Percentiles rank a stretch among this genome's conserved stretches.
phyloP scores from a whole-genome alignment of 2,797 vertebrate genomes.

The Gephyroberyx darwinii region DNA sequence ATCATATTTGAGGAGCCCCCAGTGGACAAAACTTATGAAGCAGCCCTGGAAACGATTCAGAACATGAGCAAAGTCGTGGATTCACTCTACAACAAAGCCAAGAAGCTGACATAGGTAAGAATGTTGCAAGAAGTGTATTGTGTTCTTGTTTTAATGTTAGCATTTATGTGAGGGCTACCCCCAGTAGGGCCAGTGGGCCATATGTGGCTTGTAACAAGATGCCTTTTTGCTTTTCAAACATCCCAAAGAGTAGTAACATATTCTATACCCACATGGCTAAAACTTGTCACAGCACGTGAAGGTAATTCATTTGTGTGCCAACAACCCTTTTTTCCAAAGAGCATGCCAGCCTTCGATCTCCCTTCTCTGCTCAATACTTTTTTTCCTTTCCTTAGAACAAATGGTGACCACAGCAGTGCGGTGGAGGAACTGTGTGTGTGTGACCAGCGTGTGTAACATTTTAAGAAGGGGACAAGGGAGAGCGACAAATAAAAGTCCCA shows the following conservation, averaged over 20 bases:
- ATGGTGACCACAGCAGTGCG: constrained; percentile 64
- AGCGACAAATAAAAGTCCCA: constrained; percentile 63
- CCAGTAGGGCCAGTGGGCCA: too few species aligned
- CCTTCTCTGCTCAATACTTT: background rate
- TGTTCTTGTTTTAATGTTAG: too few species aligned
- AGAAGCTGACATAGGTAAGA: constrained; percentile 98
- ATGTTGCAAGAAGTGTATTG: too few species aligned
- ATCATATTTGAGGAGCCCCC: constrained; percentile 99
- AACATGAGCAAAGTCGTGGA: constrained; percentile 99
- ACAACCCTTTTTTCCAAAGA: background rate
- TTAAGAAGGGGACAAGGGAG: constrained; percentile 80
- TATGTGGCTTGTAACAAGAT: too few species aligned
- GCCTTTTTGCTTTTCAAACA: too few species aligned
- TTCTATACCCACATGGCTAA: background rate
- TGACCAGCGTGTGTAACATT: constrained; percentile 84
- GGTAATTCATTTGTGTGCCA: background rate
- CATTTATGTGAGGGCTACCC: too few species aligned
- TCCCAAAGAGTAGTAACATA: too few species aligned
- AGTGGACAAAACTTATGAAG: constrained; percentile 98
- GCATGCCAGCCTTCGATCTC: background rate
- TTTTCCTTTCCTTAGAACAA: constrained; percentile 70
- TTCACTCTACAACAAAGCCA: constrained; percentile 99
- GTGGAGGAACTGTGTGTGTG: constrained; percentile 82
- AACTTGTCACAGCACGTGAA: background rate
- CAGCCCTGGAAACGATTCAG: constrained; percentile 99